These are phyloP conservation scores for Mythimna ferrago DNA, from an alignment of 2,888 invertebrate species.

Conservation along the genomic window DNA sequence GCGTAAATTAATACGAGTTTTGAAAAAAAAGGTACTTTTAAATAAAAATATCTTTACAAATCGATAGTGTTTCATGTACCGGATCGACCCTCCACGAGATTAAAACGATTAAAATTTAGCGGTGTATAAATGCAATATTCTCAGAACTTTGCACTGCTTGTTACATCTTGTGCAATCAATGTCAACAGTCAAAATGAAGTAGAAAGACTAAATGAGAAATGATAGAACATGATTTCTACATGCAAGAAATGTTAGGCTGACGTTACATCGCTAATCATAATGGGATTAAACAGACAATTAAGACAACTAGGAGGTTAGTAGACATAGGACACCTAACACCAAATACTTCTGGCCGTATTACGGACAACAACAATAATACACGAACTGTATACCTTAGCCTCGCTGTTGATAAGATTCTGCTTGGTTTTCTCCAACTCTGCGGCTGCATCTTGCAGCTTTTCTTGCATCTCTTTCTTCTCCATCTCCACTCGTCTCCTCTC, in stretches of 20 bases:
- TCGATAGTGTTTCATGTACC: too few relatives aligned
- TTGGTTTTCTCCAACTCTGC: slow-evolving; percentile 92
- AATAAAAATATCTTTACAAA: too few relatives aligned
- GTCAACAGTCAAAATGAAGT: too few relatives aligned
- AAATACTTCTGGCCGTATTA: slow-evolving; percentile 17
- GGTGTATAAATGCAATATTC: too few relatives aligned
- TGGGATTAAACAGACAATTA: slow-evolving; percentile 12
- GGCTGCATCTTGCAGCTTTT: slow-evolving; percentile 92
- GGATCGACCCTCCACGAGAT: too few relatives aligned
- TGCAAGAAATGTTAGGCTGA: neutral
- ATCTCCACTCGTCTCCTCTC: slow-evolving; percentile 94
- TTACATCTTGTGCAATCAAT: too few relatives aligned
- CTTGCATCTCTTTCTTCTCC: slow-evolving; percentile 92
- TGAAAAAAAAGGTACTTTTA: too few relatives aligned
- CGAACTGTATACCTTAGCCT: slow-evolving; percentile 90
- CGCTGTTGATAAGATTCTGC: slow-evolving; percentile 92
- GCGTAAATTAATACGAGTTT: too few relatives aligned
- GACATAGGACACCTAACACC: slow-evolving; percentile 13
- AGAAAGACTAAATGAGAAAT: too few relatives aligned
- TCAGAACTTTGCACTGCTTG: too few relatives aligned
- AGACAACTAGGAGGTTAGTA: slow-evolving; percentile 30
- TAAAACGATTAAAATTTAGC: too few relatives aligned
- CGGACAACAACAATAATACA: neutral
- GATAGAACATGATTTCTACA: neutral
- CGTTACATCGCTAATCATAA: neutral